A percentile compares a stretch with the other conserved stretches of the same genome.
phyloP scores from a whole-genome alignment of 2,797 vertebrate species.

The Eupleurogrammus muticus region DNA sequence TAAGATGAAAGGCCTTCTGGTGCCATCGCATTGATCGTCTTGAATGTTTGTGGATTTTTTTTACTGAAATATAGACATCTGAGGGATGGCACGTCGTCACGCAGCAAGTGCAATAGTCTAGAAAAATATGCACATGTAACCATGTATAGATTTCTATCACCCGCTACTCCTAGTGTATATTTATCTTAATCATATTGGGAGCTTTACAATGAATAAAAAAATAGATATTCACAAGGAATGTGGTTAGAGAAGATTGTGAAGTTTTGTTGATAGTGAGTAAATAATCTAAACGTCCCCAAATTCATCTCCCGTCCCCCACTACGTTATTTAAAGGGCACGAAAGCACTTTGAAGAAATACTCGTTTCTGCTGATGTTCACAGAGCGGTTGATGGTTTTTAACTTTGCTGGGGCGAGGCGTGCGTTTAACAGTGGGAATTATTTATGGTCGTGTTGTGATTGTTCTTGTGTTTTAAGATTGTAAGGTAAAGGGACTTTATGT shows the following conservation, averaged over 20 bases:
- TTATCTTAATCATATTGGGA: conserved; percentile 35
- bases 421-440: not conserved
- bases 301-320: conserved; percentile 41
- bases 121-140: conserved; percentile 43
- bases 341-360: conserved; percentile 66
- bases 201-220: conserved; percentile 33
- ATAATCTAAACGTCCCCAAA: conserved; percentile 32
- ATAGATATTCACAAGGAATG: conserved; percentile 22
- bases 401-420: not conserved
- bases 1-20: conserved; percentile 52
- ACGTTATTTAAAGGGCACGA: conserved; percentile 11
- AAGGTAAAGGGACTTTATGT: conserved; percentile 10
- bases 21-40: conserved; percentile 41
- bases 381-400: conserved; percentile 13
- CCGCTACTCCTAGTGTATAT: conserved; percentile 35
- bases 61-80: conserved; percentile 20
- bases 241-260: conserved; percentile 23
- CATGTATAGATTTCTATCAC: conserved; percentile 45
- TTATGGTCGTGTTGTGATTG: conserved; percentile 38
- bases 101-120: conserved; percentile 67
- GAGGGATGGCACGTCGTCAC: conserved; percentile 20
- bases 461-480: conserved; percentile 13
- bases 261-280: conserved; percentile 23
- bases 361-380: not conserved
- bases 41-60: conserved; percentile 53